These are phyloP conservation scores for Chascanopsetta lugubris DNA, from an alignment of 2,113 vertebrate genomes.

Conservation along the genomic window DNA sequence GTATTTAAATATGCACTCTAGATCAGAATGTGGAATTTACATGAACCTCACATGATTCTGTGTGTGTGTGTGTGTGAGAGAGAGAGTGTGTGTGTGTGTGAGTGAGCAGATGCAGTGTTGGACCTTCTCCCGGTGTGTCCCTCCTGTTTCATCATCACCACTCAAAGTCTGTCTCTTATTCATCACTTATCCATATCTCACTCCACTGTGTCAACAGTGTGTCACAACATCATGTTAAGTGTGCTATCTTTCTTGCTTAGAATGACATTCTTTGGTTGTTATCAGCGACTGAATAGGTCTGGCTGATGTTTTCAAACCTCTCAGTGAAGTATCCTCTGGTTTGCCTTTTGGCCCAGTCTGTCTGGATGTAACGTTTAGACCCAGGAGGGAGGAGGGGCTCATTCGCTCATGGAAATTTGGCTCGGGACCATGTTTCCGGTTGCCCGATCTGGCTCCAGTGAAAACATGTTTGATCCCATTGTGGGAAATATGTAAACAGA, in stretches of 20 bases:
- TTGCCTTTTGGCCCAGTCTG: neutral
- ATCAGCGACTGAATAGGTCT: neutral
- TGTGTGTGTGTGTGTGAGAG: too few species aligned
- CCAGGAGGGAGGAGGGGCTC: constrained; percentile 37
- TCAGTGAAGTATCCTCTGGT: neutral
- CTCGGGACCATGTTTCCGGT: constrained; percentile 71
- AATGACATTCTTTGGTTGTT: neutral
- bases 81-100: too few species aligned
- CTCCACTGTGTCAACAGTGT: neutral
- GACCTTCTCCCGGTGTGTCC: neutral
- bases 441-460: constrained; percentile 63
- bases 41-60: too few species aligned
- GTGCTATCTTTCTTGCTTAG: too few species aligned
- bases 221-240: neutral
- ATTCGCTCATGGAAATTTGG: constrained; percentile 81
- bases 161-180: neutral
- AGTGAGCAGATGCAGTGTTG: too few species aligned
- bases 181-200: constrained; percentile 11
- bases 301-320: neutral
- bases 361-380: constrained; percentile 22
- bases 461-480: constrained; percentile 72
- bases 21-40: too few species aligned
- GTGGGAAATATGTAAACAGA: constrained; percentile 80
- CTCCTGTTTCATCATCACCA: neutral
- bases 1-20: neutral